A percentile compares a stretch with the other conserved stretches of the same genome.
Conservation (phyloP, 2,888 invertebrate genomes). For the Andrena flavipes region DNA sequence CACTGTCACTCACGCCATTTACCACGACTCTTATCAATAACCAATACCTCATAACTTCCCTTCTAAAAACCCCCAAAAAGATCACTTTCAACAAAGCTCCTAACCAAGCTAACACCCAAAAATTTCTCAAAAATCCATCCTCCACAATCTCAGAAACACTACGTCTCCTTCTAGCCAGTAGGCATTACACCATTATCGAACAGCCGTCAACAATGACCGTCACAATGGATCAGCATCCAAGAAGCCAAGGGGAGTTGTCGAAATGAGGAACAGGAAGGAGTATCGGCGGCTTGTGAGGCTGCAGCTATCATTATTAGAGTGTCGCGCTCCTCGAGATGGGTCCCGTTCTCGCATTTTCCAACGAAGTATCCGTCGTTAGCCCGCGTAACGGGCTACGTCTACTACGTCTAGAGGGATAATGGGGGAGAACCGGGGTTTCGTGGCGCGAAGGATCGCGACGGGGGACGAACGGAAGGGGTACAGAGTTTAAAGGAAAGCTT, state of each 20-base stretch:
- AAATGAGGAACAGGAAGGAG: not conserved
- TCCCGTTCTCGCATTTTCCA: constrained; percentile 40
- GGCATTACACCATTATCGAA: no score
- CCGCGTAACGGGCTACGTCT: constrained; percentile 28
- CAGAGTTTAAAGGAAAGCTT: constrained; percentile 69
- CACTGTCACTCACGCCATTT: not conserved
- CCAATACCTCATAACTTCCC: not conserved
- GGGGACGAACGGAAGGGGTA: constrained; percentile 26
- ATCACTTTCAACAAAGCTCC: no score
- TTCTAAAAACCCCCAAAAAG: not conserved
- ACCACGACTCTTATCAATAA: not conserved
- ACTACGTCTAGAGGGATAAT: constrained; percentile 48
- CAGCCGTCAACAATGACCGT: no score
- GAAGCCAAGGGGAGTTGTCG: not conserved
- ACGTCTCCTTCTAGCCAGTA: no score
- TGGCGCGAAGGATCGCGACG: constrained; percentile 18
- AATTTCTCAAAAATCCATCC: no score
- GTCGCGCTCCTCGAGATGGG: constrained; percentile 4
- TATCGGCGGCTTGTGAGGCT: constrained; percentile 29
- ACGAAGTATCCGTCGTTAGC: constrained; percentile 51
- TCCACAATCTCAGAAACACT: no score
- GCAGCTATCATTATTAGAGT: constrained; percentile 30
- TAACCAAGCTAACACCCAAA: no score
- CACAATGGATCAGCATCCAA: no score
- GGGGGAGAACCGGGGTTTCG: constrained; percentile 3